Conservation (phyloP, 1,140 invertebrate species). For the Bombus pyrosoma region DNA sequence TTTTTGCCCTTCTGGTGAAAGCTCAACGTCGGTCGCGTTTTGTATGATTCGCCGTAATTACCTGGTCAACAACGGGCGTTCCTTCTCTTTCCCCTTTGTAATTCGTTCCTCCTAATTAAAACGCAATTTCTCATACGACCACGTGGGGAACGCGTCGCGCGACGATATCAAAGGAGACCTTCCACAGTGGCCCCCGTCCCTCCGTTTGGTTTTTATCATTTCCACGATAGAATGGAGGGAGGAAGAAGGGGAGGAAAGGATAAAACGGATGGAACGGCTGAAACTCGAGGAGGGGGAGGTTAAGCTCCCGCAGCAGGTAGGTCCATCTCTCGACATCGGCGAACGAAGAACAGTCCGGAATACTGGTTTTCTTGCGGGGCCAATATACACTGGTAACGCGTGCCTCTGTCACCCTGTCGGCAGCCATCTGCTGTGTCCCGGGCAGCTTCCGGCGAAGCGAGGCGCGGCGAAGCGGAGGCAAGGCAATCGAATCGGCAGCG, state of each 20-base stretch:
- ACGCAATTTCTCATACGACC: slow-evolving; percentile 29
- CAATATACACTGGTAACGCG: slow-evolving; percentile 65
- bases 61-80: slow-evolving; percentile 32
- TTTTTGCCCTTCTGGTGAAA: slow-evolving; percentile 42
- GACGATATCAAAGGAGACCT: background rate
- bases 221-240: background rate
- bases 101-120: slow-evolving; percentile 33
- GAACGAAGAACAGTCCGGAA: slow-evolving; percentile 28
- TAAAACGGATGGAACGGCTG: no score
- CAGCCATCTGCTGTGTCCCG: slow-evolving; percentile 63
- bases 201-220: background rate
- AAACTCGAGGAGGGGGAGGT: background rate
- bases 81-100: background rate
- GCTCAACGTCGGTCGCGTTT: slow-evolving; percentile 30
- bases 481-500: slow-evolving; percentile 55
- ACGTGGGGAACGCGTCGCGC: background rate
- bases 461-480: slow-evolving; percentile 21
- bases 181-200: no score
- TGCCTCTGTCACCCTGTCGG: slow-evolving; percentile 67
- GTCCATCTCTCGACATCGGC: background rate
- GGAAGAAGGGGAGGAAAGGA: background rate
- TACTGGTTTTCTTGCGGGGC: slow-evolving; percentile 60
- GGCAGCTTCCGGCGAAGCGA: slow-evolving; percentile 50
- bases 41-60: slow-evolving; percentile 29
- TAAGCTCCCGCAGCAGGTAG: slow-evolving; percentile 20